phyloP scores from a whole-genome alignment of 2,888 invertebrate genomes.

The Cryptocephalus primarius region DNA sequence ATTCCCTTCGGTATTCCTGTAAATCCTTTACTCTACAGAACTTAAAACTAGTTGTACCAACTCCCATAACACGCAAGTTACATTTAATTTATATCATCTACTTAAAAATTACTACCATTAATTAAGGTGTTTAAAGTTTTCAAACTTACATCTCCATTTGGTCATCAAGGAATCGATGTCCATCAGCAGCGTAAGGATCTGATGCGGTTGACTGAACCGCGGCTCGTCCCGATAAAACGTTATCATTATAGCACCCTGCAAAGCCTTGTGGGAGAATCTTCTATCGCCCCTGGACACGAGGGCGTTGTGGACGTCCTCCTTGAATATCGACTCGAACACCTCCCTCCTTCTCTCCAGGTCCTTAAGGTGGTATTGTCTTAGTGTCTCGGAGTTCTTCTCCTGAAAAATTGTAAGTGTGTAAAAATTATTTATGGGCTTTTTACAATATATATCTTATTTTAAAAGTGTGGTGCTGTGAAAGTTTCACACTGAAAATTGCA shows the following conservation, averaged over 20 bases:
- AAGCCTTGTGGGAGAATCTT: constrained; percentile 77
- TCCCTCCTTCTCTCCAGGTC: constrained; percentile 72
- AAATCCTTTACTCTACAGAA: no score
- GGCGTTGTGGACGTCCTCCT: constrained; percentile 71
- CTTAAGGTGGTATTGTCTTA: constrained; percentile 52
- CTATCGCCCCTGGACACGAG: constrained; percentile 78
- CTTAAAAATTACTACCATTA: no score
- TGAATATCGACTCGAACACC: constrained; percentile 84
- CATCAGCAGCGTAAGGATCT: constrained; percentile 86
- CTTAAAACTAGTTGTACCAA: no score
- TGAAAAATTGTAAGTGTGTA: constrained; percentile 8
- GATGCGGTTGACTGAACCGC: constrained; percentile 95
- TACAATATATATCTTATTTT: no score
- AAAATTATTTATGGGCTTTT: no score
- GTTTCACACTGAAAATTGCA: no score
- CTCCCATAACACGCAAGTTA: no score
- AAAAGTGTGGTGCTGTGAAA: no score
- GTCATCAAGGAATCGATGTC: constrained; percentile 97
- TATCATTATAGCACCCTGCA: constrained; percentile 95
- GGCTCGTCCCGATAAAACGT: constrained; percentile 95
- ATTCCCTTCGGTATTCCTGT: no score
- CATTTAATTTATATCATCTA: no score
- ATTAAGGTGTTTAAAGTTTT: no score
- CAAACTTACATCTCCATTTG: constrained; percentile 91
- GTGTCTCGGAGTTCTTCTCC: constrained; percentile 20